Percentiles rank a stretch among this genome's conserved stretches.
phyloP scores from a whole-genome alignment of 2,797 vertebrate species.

The Parauchenoglanis ngamensis region DNA sequence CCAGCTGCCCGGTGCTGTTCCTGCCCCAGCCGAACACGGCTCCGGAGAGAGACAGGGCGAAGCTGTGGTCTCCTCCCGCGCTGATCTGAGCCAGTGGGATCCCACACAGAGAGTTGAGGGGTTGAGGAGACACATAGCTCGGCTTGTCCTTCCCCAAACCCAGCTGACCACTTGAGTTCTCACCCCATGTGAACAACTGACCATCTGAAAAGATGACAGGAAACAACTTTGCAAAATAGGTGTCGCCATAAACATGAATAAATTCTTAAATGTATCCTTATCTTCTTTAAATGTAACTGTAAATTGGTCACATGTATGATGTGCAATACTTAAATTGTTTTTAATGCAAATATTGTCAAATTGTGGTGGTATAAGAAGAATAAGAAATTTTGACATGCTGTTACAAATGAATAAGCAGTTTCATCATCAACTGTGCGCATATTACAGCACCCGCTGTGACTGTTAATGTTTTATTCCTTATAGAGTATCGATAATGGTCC shows the following conservation, averaged over 20 bases:
- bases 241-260: neutral
- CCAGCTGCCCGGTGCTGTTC: slow-evolving; percentile 83
- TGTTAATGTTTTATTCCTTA: neutral
- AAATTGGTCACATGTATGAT: too few relatives aligned
- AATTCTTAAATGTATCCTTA: neutral
- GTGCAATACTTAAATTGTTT: too few relatives aligned
- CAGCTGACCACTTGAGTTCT: slow-evolving; percentile 90
- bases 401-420: too few relatives aligned
- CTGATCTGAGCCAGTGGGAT: slow-evolving; percentile 79
- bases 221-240: neutral
- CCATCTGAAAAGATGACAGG: slow-evolving; percentile 78
- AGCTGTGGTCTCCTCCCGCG: slow-evolving; percentile 85
- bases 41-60: slow-evolving; percentile 83
- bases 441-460: too few relatives aligned
- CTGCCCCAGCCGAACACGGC: slow-evolving; percentile 83
- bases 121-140: slow-evolving; percentile 68
- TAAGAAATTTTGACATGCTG: too few relatives aligned
- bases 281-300: too few relatives aligned
- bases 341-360: too few relatives aligned
- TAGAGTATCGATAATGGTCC: too few relatives aligned
- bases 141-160: slow-evolving; percentile 83
- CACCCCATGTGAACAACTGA: slow-evolving; percentile 88
- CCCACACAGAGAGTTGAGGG: slow-evolving; percentile 71
- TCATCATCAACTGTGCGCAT: too few relatives aligned
- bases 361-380: too few relatives aligned